Evolutionary conservation across 2,888 invertebrate genomes (phyloP).

Genomic region (Onthophagus sagittarius): DNA sequence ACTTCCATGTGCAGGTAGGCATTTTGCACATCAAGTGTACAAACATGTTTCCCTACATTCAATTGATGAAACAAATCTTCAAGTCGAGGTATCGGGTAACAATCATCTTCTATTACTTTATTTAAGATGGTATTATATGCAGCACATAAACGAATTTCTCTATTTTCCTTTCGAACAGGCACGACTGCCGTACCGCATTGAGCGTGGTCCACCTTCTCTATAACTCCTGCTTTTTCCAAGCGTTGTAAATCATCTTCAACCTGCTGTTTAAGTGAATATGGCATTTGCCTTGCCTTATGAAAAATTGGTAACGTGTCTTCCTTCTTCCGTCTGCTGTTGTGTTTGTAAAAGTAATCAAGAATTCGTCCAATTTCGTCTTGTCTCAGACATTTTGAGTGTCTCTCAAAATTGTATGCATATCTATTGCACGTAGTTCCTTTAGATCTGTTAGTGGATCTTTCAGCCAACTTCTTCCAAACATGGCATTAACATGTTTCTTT

Average conservation of each 20-base stretch:
- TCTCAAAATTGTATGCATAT: background rate
- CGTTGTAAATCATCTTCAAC: slow-evolving; percentile 5
- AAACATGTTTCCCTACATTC: slow-evolving; percentile 25
- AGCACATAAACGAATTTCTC: slow-evolving; percentile 7
- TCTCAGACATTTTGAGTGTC: background rate
- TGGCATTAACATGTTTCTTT: background rate
- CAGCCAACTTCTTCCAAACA: too few species aligned
- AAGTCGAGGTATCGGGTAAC: slow-evolving; percentile 37
- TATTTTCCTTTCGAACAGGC: slow-evolving; percentile 9
- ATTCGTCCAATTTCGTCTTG: slow-evolving; percentile 1
- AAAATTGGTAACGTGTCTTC: slow-evolving; percentile 4
- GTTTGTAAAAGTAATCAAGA: background rate
- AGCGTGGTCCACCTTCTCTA: slow-evolving; percentile 6
- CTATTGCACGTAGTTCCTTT: background rate
- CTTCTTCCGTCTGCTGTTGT: background rate
- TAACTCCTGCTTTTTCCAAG: background rate
- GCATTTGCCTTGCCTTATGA: slow-evolving; percentile 6
- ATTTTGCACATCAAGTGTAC: slow-evolving; percentile 25
- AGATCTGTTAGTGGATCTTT: background rate
- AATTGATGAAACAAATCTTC: slow-evolving; percentile 28
- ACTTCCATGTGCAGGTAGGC: slow-evolving; percentile 30
- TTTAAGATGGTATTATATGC: too few species aligned
- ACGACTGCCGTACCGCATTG: slow-evolving; percentile 11
- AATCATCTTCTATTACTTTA: slow-evolving; percentile 23
- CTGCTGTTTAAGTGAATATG: background rate